Percentiles rank a stretch among this genome's conserved stretches.
Evolutionary conservation across 2,797 vertebrate genomes (phyloP).

Genomic region (Premnoplex brunnescens): DNA sequence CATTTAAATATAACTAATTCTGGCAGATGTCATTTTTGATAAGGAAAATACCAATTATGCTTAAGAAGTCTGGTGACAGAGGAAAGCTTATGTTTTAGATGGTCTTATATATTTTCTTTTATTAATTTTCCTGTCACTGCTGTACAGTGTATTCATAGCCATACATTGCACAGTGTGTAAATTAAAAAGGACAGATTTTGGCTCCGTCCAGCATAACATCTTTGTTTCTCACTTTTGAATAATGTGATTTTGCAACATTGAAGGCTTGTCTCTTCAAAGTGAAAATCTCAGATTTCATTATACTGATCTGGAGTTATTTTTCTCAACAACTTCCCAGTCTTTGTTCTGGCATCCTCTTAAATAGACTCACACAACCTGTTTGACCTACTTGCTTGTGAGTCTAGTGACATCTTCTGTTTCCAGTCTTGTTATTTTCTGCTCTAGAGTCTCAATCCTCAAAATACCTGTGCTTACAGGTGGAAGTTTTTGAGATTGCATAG

Average conservation of each 20-base stretch:
- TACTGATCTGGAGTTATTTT: background rate
- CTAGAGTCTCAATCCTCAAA: background rate
- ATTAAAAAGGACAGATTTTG: background rate
- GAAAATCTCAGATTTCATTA: background rate
- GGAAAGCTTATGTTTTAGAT: conserved; percentile 7
- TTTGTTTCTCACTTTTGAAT: conserved; percentile 16
- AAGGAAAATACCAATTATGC: background rate
- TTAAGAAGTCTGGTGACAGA: background rate
- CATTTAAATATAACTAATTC: conserved; percentile 20
- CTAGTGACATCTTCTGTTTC: background rate
- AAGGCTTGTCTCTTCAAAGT: background rate
- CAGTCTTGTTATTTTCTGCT: background rate
- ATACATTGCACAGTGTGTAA: background rate
- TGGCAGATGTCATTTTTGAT: conserved; percentile 48
- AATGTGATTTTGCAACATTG: background rate
- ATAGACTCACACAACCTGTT: background rate
- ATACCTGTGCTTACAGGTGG: background rate
- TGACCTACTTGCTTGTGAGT: background rate
- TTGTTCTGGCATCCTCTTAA: background rate
- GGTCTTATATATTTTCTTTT: conserved; percentile 7
- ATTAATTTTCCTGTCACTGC: conserved; percentile 19
- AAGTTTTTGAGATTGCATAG: background rate
- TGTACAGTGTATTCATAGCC: background rate
- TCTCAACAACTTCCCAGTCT: background rate
- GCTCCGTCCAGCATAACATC: background rate